Base-by-base conservation (phyloP, 2,888 invertebrate genomes). In the Lasioglossum malachurum region DNA sequence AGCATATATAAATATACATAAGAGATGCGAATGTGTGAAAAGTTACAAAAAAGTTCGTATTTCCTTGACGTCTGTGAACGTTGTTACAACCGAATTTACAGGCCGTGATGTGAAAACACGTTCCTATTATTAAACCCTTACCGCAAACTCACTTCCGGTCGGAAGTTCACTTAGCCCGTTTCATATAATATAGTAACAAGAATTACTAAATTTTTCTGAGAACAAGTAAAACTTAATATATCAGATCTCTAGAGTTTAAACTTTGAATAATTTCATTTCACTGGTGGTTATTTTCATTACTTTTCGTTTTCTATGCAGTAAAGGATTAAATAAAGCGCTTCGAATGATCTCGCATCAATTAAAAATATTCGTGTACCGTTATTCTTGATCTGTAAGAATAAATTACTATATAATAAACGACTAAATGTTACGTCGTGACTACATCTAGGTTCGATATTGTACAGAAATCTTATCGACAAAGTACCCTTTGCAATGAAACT, bases 351-450 rank as follows among this genome's bases (percentile, higher is more conserved):
- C 60, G 79, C 46, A 49, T 69, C 41, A 8, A 31, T 57, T 46
- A 83, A 78, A 86, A 78, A 83, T 78, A 77, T 78, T 35, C 69
- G 60, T 75, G 77, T 83, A 76, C 74, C 35, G 35, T 83, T 78
- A 46, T 80, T 79, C 49, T 76, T 60, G 75, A 78, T 72, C 69
- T 79, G 80, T 81, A 87, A 86, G 79, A 89, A 90, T 90, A 91
- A 90, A 90, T 90, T 89, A 89, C 76, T 88, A n/a, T 57, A 84
- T 87, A 73, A 71, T 88, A 82, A 91, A 85, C 77, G 80, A 81
- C 80, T 82, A 85, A 87, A 73, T 78, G 12, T 85, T 89, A 87
- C n/a, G 57, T 67, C 67, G 81, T 82, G 31, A n/a, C 86, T 86
- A 83, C 86, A 77, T 78, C 83, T 89, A 87, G 23, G 75, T 77